Evolutionary conservation across 2,113 vertebrate species (phyloP), one percentile per base, ranked within the genome.

Genomic region (Talpa occidentalis): DNA sequence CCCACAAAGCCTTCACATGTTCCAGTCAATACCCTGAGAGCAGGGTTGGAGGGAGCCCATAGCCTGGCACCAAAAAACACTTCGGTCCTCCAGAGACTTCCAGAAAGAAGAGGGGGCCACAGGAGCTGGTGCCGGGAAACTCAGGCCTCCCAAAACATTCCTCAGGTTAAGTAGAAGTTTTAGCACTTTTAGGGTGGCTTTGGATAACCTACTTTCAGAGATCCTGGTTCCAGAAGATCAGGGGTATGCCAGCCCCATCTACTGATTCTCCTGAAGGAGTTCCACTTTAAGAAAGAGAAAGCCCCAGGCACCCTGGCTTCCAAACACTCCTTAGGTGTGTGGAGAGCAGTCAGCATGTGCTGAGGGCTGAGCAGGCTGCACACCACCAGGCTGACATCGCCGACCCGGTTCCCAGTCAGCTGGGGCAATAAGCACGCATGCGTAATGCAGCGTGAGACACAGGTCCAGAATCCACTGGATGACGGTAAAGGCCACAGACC

Each of bases 361-460:
- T 56, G 60, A 94, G 54, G 64, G 26, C 86, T 21, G 42, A 44
- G 37, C 28, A 24, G 78, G 37, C 35, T 64, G n/a, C 15, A 49
- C n/a, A n/a, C n/a, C 7, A 5, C n/a, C 21, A 30, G 35, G 56
- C 49, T 17, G 1, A 21, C 40, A 19, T 15, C 47, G 56, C 19
- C 49, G 56, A 37, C 54, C 42, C 0, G n/a, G 69, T 26, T 16
- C 77, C 54, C 30, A 21, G 17, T 21, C 59, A 54, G n/a, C 40
- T 83, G n/a, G 26, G 35, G 30, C 14, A 30, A 5, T 32, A 49
- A 2, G 32, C 8, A 6, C 26, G 6, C 1, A 0, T 5, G 40
- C 5, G 17, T 10, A 62, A 60, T 59, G 28, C 7, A 0, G 35
- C 0, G 0, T 1, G 24, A 21, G 15, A 21, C 35, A 3, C 0